Percentiles rank a stretch among this genome's conserved stretches.
Evolutionary conservation across 2,113 vertebrate species (phyloP).

Genomic region (Vulpes vulpes): DNA sequence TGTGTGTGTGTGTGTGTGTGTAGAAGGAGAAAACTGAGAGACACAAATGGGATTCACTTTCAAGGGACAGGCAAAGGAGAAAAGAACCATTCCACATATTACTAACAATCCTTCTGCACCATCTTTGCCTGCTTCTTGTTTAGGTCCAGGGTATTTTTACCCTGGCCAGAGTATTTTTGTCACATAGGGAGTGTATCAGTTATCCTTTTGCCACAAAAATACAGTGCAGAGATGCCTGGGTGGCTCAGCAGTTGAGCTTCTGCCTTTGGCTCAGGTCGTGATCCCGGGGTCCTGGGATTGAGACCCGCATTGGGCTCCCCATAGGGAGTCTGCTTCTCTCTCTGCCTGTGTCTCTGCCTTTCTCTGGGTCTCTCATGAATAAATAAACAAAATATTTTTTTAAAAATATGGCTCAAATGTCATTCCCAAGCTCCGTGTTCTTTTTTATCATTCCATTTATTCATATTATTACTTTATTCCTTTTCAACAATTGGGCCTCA

Average conservation of each 20-base stretch:
- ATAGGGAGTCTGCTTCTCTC: too few species aligned
- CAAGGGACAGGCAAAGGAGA: neutral
- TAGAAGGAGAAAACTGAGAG: neutral
- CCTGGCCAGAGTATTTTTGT: neutral
- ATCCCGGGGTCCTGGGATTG: too few species aligned
- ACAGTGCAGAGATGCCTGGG: too few species aligned
- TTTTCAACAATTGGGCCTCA: neutral
- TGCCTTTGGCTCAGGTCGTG: too few species aligned
- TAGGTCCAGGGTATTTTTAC: neutral
- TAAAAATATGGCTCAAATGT: accelerated
- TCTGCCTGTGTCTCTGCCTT: too few species aligned
- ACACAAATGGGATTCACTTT: neutral
- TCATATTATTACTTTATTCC: neutral
- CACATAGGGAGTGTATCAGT: too few species aligned
- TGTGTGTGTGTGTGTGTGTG: neutral
- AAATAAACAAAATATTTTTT: too few species aligned
- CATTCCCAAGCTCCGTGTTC: neutral
- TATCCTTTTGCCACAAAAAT: too few species aligned
- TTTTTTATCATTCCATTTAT: neutral
- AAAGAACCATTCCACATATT: accelerated
- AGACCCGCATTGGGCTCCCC: too few species aligned
- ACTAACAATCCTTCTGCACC: accelerated
- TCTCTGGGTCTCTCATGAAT: too few species aligned
- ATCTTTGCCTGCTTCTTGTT: accelerated
- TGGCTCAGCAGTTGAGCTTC: too few species aligned